These are phyloP conservation scores for Falco punctatus DNA, from an alignment of 2,113 vertebrate genomes.

Conservation along the genomic window DNA sequence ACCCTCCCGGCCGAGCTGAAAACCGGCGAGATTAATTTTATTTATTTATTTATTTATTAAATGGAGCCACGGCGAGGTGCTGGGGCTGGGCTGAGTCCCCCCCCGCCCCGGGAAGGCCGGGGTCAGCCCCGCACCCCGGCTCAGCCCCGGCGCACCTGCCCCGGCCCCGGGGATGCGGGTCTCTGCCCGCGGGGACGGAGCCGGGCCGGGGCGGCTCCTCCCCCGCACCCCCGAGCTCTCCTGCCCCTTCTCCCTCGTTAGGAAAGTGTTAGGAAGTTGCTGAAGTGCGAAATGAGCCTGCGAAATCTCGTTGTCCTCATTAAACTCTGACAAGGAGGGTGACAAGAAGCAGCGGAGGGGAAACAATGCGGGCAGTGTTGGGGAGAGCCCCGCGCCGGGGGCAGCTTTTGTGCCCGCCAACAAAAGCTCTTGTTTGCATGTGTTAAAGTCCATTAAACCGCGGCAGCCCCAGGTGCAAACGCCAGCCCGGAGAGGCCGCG, in stretches of 20 bases:
- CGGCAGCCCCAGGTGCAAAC: slow-evolving; percentile 90
- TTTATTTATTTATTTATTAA: background rate
- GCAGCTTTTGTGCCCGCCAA: slow-evolving; percentile 86
- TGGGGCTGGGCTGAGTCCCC: background rate
- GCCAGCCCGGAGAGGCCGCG: slow-evolving; percentile 52
- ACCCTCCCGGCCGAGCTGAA: background rate
- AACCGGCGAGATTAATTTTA: background rate
- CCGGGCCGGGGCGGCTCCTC: background rate
- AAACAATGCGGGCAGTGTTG: slow-evolving; percentile 87
- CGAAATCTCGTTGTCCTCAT: slow-evolving; percentile 91
- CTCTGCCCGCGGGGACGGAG: background rate
- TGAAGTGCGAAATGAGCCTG: slow-evolving; percentile 93
- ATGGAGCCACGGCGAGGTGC: background rate
- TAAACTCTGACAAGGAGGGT: slow-evolving; percentile 93
- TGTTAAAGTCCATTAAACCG: slow-evolving; percentile 87
- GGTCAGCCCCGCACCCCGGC: background rate
- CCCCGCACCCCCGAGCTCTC: background rate
- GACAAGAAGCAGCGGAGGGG: slow-evolving; percentile 90
- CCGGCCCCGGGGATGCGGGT: background rate
- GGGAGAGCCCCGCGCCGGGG: slow-evolving; percentile 76
- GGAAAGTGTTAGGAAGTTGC: slow-evolving; percentile 90
- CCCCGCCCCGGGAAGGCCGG: background rate
- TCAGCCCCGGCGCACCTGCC: background rate
- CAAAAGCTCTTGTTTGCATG: slow-evolving; percentile 91
- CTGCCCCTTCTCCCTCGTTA: slow-evolving; percentile 80